Evolutionary conservation across 2,888 invertebrate genomes (phyloP), one percentile per base, ranked within the genome.

Genomic region (Maniola hyperantus): DNA sequence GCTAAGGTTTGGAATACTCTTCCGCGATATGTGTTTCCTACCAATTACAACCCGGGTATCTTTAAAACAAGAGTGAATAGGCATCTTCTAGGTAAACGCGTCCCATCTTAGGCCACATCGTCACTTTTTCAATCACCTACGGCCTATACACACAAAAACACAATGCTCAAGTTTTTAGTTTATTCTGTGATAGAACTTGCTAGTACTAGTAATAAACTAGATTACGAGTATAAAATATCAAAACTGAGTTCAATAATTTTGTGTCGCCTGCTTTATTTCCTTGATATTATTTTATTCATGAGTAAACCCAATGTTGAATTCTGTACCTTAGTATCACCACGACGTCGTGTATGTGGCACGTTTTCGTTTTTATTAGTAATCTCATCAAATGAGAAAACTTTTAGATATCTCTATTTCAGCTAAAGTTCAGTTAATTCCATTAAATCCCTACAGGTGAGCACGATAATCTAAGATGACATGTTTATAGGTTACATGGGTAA

Each of bases 361-460:
- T 72, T 66, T 68, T 70, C 70, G 65, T 73, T 75, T 76, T 74
- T 75, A 74, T 77, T 71, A 72, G 73, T 77, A 73, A 74, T 76
- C 72, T 73, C 73, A 72, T 75, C 72, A 76, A 74, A 78, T 77
- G 77, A 76, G 76, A 77, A 79, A 78, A 79, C 72, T 79, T 79
- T 76, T 71, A 68, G 74, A 72, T 72, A 68, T 71, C 69, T 67
- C 72, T 74, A 73, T 73, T 73, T 70, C 70, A 66, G 67, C 57
- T 55, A 64, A 70, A 73, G 71, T 69, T 71, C 64, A 68, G 74
- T 57, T 72, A 73, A 74, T 72, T 74, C 68, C 67, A 44, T 64
- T 67, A 71, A 71, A 70, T 51, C 65, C 70, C 61, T 66, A 57
- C n/a, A 66, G 50, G 39, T 67, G 44, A 66, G 68, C 36, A 54